Conservation (phyloP, 2,113 vertebrate genomes). For the Austrofundulus limnaeus region DNA sequence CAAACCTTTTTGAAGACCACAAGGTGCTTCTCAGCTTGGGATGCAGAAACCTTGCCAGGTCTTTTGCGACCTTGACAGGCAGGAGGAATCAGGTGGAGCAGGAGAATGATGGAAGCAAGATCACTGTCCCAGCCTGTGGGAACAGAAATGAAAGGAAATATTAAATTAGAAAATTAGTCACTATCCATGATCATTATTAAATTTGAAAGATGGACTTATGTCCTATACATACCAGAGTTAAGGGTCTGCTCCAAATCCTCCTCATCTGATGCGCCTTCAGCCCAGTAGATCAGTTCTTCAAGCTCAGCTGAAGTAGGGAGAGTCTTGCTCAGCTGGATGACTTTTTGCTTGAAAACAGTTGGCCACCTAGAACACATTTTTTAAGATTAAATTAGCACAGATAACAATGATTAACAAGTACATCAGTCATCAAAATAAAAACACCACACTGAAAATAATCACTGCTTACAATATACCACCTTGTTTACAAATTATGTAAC, state of each 20-base stretch:
- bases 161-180: too few relatives aligned
- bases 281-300: constrained; percentile 6
- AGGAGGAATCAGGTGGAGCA: constrained; percentile 17
- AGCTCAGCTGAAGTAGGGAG: background rate
- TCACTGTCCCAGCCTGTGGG: constrained; percentile 18
- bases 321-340: background rate
- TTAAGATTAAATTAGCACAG: background rate
- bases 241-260: background rate
- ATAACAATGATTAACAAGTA: background rate
- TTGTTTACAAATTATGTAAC: background rate
- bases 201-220: too few relatives aligned
- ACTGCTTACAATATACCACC: background rate
- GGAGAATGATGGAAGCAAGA: constrained; percentile 3
- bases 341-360: constrained; percentile 3
- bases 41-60: constrained; percentile 7
- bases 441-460: constrained; percentile 1
- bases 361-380: background rate
- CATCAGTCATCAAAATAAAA: background rate
- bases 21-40: constrained; percentile 14
- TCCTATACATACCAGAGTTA: background rate
- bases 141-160: too few relatives aligned
- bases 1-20: constrained; percentile 14
- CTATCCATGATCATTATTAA: too few relatives aligned
- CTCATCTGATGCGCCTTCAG: background rate
- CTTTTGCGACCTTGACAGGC: background rate